Evolutionary conservation across 2,113 vertebrate species (phyloP), one percentile per base, ranked within the genome.

Genomic region (Brachyistius frenatus): DNA sequence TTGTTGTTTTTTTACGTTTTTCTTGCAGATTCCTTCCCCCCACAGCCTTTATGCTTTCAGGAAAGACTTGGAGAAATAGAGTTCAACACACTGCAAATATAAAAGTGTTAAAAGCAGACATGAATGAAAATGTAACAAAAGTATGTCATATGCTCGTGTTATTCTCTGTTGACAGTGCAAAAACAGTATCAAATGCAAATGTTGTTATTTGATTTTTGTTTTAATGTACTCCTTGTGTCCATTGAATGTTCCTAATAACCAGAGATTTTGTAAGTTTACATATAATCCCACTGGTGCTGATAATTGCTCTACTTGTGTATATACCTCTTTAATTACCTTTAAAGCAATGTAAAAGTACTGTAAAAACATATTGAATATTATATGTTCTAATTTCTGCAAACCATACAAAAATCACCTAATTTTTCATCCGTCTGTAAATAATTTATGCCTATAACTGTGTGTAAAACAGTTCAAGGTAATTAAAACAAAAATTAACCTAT

Each of bases 1-100:
- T 68, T 80, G 84, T 80, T 73, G n/a, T n/a, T 55, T 77, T 47
- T 63, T 2, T 60, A 76, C 50, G 32, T 39, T 81, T 74, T 63
- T n/a, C 33, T 77, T 36, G 32, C 32, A 39, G 6, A 66, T 80
- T 76, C 10, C 13, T 56, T 36, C 64, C 63, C 54, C 33, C 32
- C 30, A 39, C 46, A 50, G 44, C 37, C 23, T 13, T 8, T 31
- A 10, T 39, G 5, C 36, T 41, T 76, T 44, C 1, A 72, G 57
- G 16, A 5, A 54, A 49, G 5, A 49, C 31, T 39, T 46, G 1
- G 5, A 65, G 4, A 70, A 52, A n/a, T 31, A 7, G 3, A 56
- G 8, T 16, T 33, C 15, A 58, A 46, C 2, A 23, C 7, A 47
- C 1, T 36, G 1, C 0, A 44, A 53, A 65, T 32, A 68, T 41